A percentile compares a stretch with the other conserved stretches of the same genome.
These are phyloP conservation scores for Oligia latruncula DNA, from an alignment of 2,888 invertebrate genomes.

Conservation along the genomic window DNA sequence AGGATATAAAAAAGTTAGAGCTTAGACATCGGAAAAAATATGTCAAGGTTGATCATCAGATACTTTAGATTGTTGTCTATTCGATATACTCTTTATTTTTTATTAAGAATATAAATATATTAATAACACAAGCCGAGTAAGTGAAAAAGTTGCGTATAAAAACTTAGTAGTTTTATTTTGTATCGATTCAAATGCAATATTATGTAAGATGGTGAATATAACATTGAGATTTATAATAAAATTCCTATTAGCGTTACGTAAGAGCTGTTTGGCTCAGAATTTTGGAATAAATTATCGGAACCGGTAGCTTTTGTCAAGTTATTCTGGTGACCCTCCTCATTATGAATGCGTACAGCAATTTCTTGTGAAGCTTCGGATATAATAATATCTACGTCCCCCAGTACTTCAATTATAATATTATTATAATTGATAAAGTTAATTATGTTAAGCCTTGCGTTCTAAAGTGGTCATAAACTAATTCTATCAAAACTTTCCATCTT, in stretches of 20 bases:
- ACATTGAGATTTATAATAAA: conserved; percentile 51
- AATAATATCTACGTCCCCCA: conserved; percentile 9
- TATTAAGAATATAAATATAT: neutral
- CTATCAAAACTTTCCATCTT: neutral
- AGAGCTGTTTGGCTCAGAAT: conserved; percentile 39
- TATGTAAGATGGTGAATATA: conserved; percentile 54
- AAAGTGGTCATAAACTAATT: neutral
- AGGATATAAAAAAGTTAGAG: conserved; percentile 19
- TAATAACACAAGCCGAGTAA: neutral
- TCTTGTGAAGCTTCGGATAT: conserved; percentile 29
- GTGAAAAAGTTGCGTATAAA: neutral
- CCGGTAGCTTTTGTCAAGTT: conserved; percentile 52
- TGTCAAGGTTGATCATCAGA: conserved; percentile 38
- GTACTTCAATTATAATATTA: conserved; percentile 22
- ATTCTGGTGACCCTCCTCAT: conserved; percentile 39
- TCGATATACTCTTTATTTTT: conserved; percentile 1
- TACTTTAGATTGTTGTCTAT: conserved; percentile 4
- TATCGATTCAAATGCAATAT: conserved; percentile 32
- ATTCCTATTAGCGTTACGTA: conserved; percentile 51
- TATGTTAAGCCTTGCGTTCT: neutral
- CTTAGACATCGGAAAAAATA: conserved; percentile 20
- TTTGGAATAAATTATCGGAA: conserved; percentile 60
- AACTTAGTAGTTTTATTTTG: conserved; percentile 17
- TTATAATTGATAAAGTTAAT: conserved; percentile 24
- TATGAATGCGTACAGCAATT: conserved; percentile 32